Evolutionary conservation across 2,797 vertebrate genomes (phyloP).

Genomic region (Malacoraja senta): DNA sequence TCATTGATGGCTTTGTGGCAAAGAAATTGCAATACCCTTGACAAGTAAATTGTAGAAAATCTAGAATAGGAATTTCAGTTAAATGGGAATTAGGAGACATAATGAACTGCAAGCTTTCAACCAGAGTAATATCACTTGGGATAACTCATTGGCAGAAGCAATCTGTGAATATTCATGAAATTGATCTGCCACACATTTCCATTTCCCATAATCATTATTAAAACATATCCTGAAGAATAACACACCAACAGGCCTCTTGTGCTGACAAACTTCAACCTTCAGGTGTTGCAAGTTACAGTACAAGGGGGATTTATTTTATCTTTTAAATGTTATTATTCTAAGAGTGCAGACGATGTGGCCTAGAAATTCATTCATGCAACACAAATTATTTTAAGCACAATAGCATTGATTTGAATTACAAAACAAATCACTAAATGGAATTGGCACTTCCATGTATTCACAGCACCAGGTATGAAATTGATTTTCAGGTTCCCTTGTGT

Average conservation of each 20-base stretch:
- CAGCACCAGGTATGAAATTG: too few relatives aligned
- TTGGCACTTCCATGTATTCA: too few relatives aligned
- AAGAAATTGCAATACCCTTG: constrained; percentile 1
- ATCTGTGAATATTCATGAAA: constrained; percentile 26
- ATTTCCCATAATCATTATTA: constrained; percentile 21
- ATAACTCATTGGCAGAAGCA: background rate
- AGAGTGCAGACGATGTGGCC: background rate
- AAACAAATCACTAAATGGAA: too few relatives aligned
- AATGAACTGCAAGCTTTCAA: constrained; percentile 20
- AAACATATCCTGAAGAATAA: background rate
- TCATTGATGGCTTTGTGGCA: background rate
- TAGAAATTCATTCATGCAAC: too few relatives aligned
- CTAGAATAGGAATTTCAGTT: constrained; percentile 9
- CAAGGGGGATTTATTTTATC: background rate
- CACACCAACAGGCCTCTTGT: background rate
- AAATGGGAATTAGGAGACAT: background rate
- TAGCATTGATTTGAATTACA: too few relatives aligned
- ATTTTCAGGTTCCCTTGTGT: too few relatives aligned
- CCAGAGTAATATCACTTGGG: background rate
- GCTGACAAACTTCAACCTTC: background rate
- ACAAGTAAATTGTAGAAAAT: constrained; percentile 6
- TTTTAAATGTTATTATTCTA: background rate
- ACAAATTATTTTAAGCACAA: too few relatives aligned
- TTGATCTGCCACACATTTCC: background rate
- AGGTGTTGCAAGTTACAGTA: background rate